These are phyloP conservation scores for Papilio demoleus DNA, from an alignment of 2,888 invertebrate species.

Conservation along the genomic window DNA sequence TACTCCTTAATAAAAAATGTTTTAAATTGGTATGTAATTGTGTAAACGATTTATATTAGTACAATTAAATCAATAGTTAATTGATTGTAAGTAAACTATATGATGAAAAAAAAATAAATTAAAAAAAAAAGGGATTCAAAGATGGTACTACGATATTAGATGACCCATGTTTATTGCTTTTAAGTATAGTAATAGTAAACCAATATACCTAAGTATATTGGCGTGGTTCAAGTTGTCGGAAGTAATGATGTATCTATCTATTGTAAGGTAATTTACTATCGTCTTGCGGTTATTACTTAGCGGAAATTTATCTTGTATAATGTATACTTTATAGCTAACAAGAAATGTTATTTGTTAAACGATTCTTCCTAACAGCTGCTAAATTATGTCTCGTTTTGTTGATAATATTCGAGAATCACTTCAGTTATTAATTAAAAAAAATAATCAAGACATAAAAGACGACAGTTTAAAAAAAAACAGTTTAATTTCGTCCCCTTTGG, in stretches of 20 bases:
- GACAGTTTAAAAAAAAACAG: too few relatives aligned
- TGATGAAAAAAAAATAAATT: too few relatives aligned
- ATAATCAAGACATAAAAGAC: too few relatives aligned
- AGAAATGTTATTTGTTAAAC: background rate
- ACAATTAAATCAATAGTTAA: background rate
- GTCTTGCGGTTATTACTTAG: slow-evolving; percentile 9
- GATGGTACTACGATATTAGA: too few relatives aligned
- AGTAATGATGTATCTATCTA: background rate
- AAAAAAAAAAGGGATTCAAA: too few relatives aligned
- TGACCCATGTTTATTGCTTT: too few relatives aligned
- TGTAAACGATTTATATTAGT: background rate
- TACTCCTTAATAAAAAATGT: background rate
- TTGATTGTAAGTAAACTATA: too few relatives aligned
- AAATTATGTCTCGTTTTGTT: background rate
- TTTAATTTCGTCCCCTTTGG: too few relatives aligned
- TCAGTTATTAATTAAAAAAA: too few relatives aligned
- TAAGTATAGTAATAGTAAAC: background rate
- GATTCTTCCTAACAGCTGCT: background rate
- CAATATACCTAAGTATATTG: too few relatives aligned
- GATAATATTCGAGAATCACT: too few relatives aligned
- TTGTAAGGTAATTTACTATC: background rate
- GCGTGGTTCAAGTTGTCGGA: background rate
- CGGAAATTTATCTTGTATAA: slow-evolving; percentile 11
- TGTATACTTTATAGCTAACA: background rate
- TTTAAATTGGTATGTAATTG: background rate